Evolutionary conservation across 2,888 invertebrate species (phyloP), one percentile per base, ranked within the genome.

Genomic region (Periphyllus acericola): DNA sequence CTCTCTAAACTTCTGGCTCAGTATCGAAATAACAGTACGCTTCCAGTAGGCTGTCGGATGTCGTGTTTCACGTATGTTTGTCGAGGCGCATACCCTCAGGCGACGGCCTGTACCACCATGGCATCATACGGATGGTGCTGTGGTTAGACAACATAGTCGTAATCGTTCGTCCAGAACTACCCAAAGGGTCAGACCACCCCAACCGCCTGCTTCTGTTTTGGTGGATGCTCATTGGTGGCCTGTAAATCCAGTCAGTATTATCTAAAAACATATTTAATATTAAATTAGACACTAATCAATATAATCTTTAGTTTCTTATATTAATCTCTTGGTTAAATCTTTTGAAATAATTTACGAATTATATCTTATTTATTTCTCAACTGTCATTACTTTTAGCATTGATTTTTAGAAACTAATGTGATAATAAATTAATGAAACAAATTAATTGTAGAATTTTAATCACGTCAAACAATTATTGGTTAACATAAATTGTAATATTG

Each of bases 31-130:
- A 87, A 80, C 87, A 74, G 32, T 29, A 74, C 40, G 46, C 78
- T 60, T 89, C 89, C 83, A 89, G 89, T 83, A 86, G 80, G 81
- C 87, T 86, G 83, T 89, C 88, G 89, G 89, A 89, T 88, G 89
- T 89, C 81, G 86, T 21, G 72, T 86, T 86, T 83, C 75, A 46
- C 32, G 87, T 80, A 85, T 79, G 88, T 88, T 87, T 60, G 87
- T 80, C 40, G 89, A 86, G 82, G 85, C 84, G 29, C 83, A 32
- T 36, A 75, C 83, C 60, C 79, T 86, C 34, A 83, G 89, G 68
- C 82, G 89, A 60, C 81, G 89, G 72, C 89, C 89, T 82, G 89
- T 89, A 25, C 89, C 89, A 74, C 89, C 89, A 72, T 89, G 89
- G 89, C 89, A 89, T 81, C 89, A 89, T 36, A 87, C 87, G 2